A percentile compares a stretch with the other conserved stretches of the same genome.
These are phyloP conservation scores for Nymphalis io DNA, from an alignment of 1,140 invertebrate genomes.

Conservation along the genomic window DNA sequence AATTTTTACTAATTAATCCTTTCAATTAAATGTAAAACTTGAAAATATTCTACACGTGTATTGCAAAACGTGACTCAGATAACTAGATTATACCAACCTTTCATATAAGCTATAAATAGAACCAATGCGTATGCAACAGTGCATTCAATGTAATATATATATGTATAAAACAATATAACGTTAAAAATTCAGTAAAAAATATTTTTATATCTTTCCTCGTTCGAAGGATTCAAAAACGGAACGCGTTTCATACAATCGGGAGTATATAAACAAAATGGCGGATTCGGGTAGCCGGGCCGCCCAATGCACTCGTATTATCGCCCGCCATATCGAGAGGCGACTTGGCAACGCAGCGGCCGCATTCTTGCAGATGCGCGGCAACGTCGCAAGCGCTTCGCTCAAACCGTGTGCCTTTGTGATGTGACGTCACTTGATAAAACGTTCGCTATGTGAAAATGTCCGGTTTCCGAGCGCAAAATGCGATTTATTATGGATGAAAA, in stretches of 20 bases:
- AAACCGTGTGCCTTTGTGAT: constrained; percentile 58
- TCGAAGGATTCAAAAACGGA: constrained; percentile 24
- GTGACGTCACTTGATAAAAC: constrained; percentile 64
- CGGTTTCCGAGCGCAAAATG: constrained; percentile 13
- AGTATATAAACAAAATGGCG: constrained; percentile 54
- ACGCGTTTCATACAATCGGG: constrained; percentile 23
- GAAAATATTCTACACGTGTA: constrained; percentile 33
- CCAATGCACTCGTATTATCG: constrained; percentile 72
- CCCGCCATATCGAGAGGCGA: constrained; percentile 56
- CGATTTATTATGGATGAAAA: constrained; percentile 19
- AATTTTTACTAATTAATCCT: not conserved
- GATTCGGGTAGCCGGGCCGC: constrained; percentile 60
- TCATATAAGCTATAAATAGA: constrained; percentile 53
- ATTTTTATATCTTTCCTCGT: not conserved
- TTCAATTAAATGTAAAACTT: constrained; percentile 9
- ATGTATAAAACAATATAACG: not conserved
- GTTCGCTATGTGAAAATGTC: constrained; percentile 52
- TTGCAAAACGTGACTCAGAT: constrained; percentile 46
- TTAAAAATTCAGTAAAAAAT: constrained; percentile 8
- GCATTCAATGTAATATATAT: constrained; percentile 3
- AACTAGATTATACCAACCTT: constrained; percentile 48
- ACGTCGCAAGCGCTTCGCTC: constrained; percentile 60
- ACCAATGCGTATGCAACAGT: constrained; percentile 35
- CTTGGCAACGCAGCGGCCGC: constrained; percentile 70
- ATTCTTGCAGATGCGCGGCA: constrained; percentile 68